phyloP scores from a whole-genome alignment of 1,140 invertebrate genomes.

The Propsilocerus akamusi region DNA sequence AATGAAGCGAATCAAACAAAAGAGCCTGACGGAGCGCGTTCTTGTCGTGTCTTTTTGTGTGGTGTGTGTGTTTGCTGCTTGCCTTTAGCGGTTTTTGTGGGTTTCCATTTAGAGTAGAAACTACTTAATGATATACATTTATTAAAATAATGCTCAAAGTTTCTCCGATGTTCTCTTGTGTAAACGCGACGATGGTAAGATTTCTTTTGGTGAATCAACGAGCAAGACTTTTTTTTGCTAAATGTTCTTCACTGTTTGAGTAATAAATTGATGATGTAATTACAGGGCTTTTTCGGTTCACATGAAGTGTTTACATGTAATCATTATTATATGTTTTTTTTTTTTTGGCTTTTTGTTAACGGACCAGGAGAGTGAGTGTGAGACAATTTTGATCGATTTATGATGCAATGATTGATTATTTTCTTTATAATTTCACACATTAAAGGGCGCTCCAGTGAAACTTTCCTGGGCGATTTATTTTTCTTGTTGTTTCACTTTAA shows the following conservation, averaged over 20 bases:
- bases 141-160: too few species aligned
- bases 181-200: not conserved
- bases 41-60: not conserved
- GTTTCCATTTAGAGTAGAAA: not conserved
- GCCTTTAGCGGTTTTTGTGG: too few species aligned
- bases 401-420: slow-evolving; percentile 2
- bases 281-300: not conserved
- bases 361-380: too few species aligned
- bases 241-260: slow-evolving; percentile 3
- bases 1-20: too few species aligned
- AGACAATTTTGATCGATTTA: not conserved
- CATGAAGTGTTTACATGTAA: not conserved
- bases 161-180: too few species aligned
- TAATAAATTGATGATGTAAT: slow-evolving; percentile 4
- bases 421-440: slow-evolving; percentile 3
- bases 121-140: slow-evolving; percentile 1
- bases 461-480: too few species aligned
- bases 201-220: slow-evolving; percentile 2
- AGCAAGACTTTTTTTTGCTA: not conserved
- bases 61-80: not conserved
- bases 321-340: not conserved
- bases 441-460: slow-evolving; percentile 1
- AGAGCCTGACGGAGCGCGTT: too few species aligned
- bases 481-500: too few species aligned
- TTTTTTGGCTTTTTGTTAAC: too few species aligned